A percentile compares a stretch with the other conserved stretches of the same genome.
These are phyloP conservation scores for Cybosia mesomella DNA, from an alignment of 2,888 invertebrate genomes.

Conservation along the genomic window DNA sequence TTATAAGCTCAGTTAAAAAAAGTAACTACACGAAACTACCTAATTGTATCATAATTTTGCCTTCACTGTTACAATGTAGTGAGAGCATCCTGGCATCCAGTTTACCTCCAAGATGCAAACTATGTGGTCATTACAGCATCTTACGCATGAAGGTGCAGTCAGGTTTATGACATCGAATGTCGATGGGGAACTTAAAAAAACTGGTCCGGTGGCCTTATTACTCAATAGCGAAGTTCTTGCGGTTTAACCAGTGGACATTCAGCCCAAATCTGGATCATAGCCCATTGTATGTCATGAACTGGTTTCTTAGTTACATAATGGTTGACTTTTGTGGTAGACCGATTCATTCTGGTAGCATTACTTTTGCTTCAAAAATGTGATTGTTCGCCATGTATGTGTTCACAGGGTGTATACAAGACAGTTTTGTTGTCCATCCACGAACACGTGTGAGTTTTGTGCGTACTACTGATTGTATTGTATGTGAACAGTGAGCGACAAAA, in stretches of 20 bases:
- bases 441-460: not conserved
- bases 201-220: conserved; percentile 27
- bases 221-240: conserved; percentile 30
- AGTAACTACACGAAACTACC: not conserved
- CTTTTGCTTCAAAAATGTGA: not conserved
- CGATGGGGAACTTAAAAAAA: not conserved
- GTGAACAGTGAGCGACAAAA: not conserved
- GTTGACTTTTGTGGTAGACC: not conserved
- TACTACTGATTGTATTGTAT: not conserved
- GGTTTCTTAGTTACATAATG: conserved; percentile 23
- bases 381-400: not conserved
- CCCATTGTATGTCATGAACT: conserved; percentile 42
- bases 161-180: conserved; percentile 7
- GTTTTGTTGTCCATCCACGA: not conserved
- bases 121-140: conserved; percentile 7
- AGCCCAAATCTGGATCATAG: conserved; percentile 44
- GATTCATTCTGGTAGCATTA: conserved; percentile 15
- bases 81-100: not conserved
- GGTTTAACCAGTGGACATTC: conserved; percentile 21
- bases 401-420: not conserved
- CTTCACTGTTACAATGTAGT: not conserved
- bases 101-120: not conserved
- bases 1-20: too few species aligned
- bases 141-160: not conserved
- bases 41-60: not conserved